These are phyloP conservation scores for Cerceris rybyensis DNA, from an alignment of 2,888 invertebrate species.

Conservation along the genomic window DNA sequence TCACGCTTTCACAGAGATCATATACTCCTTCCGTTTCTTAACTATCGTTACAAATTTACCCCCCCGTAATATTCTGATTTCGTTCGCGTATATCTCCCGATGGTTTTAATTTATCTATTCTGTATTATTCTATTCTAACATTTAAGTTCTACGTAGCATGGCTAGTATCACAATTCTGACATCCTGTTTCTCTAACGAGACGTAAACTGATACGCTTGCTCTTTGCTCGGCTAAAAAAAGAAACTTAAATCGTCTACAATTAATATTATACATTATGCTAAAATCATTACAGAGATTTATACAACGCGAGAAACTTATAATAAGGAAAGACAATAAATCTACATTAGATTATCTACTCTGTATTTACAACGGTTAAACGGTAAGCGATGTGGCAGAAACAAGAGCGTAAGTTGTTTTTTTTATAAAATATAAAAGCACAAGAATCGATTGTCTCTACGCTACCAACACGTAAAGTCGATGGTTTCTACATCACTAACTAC, in stretches of 20 bases:
- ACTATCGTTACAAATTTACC: constrained; percentile 20
- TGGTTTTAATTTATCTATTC: too few relatives aligned
- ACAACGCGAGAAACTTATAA: constrained; percentile 11
- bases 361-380: constrained; percentile 4
- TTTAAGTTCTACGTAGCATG: constrained; percentile 71
- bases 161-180: constrained; percentile 80
- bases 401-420: neutral
- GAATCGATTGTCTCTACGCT: constrained; percentile 12
- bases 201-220: constrained; percentile 24
- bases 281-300: constrained; percentile 7
- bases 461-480: constrained; percentile 8
- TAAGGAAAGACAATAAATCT: too few relatives aligned
- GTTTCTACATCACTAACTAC: neutral
- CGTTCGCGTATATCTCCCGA: constrained; percentile 29
- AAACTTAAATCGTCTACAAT: neutral
- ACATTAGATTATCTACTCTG: constrained; percentile 5
- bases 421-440: constrained; percentile 16
- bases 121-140: constrained; percentile 55
- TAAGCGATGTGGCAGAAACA: constrained; percentile 2
- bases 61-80: constrained; percentile 23
- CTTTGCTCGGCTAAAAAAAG: neutral
- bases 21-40: constrained; percentile 54
- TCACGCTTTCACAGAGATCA: constrained; percentile 76
- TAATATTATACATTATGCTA: too few relatives aligned
- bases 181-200: constrained; percentile 46